Percentiles rank a stretch among this genome's conserved stretches.
Conservation (phyloP, 2,888 invertebrate genomes). For the Osmoderma eremita region DNA sequence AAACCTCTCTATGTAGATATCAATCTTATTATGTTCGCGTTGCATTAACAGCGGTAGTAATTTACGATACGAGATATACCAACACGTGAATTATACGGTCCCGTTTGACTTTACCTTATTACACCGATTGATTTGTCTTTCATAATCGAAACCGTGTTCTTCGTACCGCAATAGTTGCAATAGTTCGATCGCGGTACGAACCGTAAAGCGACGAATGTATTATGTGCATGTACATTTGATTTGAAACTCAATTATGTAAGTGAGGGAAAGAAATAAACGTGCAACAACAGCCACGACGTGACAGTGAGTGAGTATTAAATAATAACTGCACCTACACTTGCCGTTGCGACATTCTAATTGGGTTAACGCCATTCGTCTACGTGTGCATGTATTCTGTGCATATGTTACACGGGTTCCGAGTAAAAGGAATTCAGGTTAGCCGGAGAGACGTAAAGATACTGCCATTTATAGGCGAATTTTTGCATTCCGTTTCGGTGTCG, state of each 20-base stretch:
- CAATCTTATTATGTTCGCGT: too few species aligned
- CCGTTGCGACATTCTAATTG: slow-evolving; percentile 41
- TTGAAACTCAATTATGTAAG: slow-evolving; percentile 35
- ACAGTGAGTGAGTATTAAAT: slow-evolving; percentile 30
- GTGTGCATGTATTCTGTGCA: background rate
- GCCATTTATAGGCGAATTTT: slow-evolving; percentile 30
- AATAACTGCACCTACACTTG: slow-evolving; percentile 43
- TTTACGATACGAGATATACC: too few species aligned
- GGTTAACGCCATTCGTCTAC: slow-evolving; percentile 28
- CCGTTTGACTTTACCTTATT: too few species aligned
- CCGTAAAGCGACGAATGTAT: too few species aligned
- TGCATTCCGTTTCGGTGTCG: slow-evolving; percentile 1
- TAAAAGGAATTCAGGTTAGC: slow-evolving; percentile 27
- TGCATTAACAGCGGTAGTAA: too few species aligned
- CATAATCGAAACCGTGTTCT: too few species aligned
- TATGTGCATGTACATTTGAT: background rate
- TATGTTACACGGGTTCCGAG: background rate
- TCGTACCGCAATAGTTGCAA: too few species aligned
- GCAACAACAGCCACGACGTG: slow-evolving; percentile 9
- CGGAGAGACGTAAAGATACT: slow-evolving; percentile 7
- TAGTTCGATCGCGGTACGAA: too few species aligned
- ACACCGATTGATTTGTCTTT: too few species aligned
- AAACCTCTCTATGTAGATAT: too few species aligned
- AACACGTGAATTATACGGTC: too few species aligned
- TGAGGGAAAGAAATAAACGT: slow-evolving; percentile 23